Evolutionary conservation across 2,888 invertebrate species (phyloP).

Genomic region (Alloplasta piceator): DNA sequence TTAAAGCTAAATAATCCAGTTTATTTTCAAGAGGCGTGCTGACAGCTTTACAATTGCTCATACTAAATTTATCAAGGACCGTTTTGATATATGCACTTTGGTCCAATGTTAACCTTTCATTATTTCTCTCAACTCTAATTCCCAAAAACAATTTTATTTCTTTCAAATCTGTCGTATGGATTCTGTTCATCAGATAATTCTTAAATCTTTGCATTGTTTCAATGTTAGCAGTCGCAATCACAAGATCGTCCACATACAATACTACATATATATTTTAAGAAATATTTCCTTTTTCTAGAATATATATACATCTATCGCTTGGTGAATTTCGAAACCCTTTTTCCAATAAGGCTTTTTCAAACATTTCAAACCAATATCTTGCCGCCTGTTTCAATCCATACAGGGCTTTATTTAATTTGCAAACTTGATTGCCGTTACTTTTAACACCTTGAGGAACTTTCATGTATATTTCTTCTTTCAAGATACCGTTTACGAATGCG

Average conservation of each 20-base stretch:
- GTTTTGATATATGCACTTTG: constrained; percentile 35
- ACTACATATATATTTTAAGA: constrained; percentile 54
- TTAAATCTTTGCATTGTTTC: constrained; percentile 27
- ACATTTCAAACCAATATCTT: constrained; percentile 8
- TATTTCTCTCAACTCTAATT: constrained; percentile 23
- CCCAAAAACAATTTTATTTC: constrained; percentile 19
- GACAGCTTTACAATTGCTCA: constrained; percentile 42
- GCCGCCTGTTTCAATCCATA: constrained; percentile 57
- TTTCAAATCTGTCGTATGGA: constrained; percentile 27
- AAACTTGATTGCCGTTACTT: background rate
- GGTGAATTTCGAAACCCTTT: constrained; percentile 31
- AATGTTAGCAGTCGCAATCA: constrained; percentile 5
- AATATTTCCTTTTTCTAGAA: constrained; percentile 34
- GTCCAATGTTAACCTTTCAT: constrained; percentile 39
- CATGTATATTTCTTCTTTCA: background rate
- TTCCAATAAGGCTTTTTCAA: constrained; percentile 21
- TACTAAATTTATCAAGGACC: constrained; percentile 37
- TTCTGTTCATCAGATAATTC: constrained; percentile 20
- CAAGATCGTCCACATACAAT: constrained; percentile 53
- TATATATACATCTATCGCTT: constrained; percentile 13
- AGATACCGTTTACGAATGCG: background rate
- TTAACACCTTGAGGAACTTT: constrained; percentile 1
- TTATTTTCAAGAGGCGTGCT: constrained; percentile 20
- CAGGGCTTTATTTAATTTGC: constrained; percentile 58
- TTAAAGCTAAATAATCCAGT: constrained; percentile 32